Conservation (phyloP, 2,888 invertebrate genomes). For the Chrysina gloriosa region DNA sequence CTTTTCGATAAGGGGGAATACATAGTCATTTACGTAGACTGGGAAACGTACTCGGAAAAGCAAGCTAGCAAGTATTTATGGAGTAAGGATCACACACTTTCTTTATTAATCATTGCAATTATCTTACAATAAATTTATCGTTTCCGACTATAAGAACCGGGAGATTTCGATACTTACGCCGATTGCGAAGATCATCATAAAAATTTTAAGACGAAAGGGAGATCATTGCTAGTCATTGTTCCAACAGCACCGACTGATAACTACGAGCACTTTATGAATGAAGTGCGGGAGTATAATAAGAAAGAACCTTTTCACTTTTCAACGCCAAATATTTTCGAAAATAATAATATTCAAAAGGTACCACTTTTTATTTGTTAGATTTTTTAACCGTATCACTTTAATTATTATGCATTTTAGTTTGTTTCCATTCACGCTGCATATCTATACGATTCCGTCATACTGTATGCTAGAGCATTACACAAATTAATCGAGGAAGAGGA, state of each 20-base stretch:
- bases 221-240: slow-evolving; percentile 88
- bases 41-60: slow-evolving; percentile 83
- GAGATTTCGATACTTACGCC: slow-evolving; percentile 69
- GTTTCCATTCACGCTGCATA: slow-evolving; percentile 93
- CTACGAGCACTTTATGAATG: slow-evolving; percentile 80
- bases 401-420: slow-evolving; percentile 70
- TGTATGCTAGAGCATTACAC: slow-evolving; percentile 90
- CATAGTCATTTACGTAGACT: slow-evolving; percentile 94
- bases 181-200: slow-evolving; percentile 73
- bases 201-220: slow-evolving; percentile 77
- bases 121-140: not conserved
- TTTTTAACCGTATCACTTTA: slow-evolving; percentile 5
- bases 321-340: slow-evolving; percentile 71
- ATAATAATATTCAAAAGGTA: slow-evolving; percentile 50
- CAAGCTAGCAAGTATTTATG: slow-evolving; percentile 84
- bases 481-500: slow-evolving; percentile 72
- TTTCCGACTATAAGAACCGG: slow-evolving; percentile 64
- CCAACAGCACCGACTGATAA: slow-evolving; percentile 83
- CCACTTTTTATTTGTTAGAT: not conserved
- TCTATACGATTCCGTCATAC: slow-evolving; percentile 91
- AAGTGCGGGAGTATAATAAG: slow-evolving; percentile 83
- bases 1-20: slow-evolving; percentile 93
- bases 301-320: slow-evolving; percentile 85
- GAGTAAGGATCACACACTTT: slow-evolving; percentile 69
- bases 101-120: slow-evolving; percentile 27